Percentiles rank a stretch among this genome's conserved stretches.
These are phyloP conservation scores for Agelastica alni DNA, from an alignment of 2,888 invertebrate genomes.

Conservation along the genomic window DNA sequence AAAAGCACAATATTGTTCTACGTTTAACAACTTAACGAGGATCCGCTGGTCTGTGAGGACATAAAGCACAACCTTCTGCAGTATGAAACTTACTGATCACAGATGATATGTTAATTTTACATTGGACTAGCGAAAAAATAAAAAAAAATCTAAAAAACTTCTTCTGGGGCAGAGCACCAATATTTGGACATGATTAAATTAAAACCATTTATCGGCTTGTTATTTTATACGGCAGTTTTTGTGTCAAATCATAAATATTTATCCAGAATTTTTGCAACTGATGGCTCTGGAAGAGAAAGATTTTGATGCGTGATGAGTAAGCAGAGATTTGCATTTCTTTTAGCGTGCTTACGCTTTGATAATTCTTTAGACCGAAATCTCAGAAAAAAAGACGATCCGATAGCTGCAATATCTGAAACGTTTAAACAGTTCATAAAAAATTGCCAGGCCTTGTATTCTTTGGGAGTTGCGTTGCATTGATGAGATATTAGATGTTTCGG, in stretches of 20 bases:
- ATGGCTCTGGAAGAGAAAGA: constrained; percentile 37
- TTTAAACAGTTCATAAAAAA: too few relatives aligned
- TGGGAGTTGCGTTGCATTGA: too few relatives aligned
- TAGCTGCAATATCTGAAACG: too few relatives aligned
- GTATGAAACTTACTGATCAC: constrained; percentile 4
- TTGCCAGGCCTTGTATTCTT: too few relatives aligned
- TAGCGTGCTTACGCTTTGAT: constrained; percentile 37
- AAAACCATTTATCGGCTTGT: too few relatives aligned
- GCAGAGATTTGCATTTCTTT: constrained; percentile 32
- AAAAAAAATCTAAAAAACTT: not conserved
- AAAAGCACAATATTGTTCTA: constrained; percentile 1
- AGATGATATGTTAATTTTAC: constrained; percentile 6
- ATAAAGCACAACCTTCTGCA: constrained; percentile 1
- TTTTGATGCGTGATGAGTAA: constrained; percentile 35
- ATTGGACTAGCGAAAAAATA: constrained; percentile 8
- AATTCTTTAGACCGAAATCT: constrained; percentile 21
- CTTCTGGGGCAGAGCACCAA: not conserved
- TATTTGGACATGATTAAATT: constrained; percentile 5
- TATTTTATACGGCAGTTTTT: too few relatives aligned
- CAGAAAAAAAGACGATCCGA: too few relatives aligned
- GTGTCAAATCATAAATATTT: constrained; percentile 30
- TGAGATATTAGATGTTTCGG: too few relatives aligned
- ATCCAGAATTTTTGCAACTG: constrained; percentile 32
- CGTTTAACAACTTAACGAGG: constrained; percentile 7
- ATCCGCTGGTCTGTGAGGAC: not conserved